Conservation (phyloP, 1,140 invertebrate species). For the Palaemon carinicauda region DNA sequence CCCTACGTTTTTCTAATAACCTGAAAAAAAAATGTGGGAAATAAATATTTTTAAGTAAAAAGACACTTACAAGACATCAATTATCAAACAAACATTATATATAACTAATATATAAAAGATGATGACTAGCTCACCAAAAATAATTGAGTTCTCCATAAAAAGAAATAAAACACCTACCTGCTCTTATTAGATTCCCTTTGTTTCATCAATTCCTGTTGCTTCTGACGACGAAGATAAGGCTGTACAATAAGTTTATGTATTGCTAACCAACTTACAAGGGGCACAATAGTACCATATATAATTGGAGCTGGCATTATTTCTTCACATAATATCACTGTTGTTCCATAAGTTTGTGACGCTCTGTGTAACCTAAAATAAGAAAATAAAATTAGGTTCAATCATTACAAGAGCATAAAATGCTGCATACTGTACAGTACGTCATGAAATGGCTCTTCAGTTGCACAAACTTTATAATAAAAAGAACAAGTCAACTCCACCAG, state of each 20-base stretch:
- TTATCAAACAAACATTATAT: too few species aligned
- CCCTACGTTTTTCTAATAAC: slow-evolving; percentile 79
- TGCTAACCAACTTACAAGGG: slow-evolving; percentile 80
- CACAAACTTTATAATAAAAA: too few species aligned
- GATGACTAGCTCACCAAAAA: neutral
- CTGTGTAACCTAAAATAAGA: slow-evolving; percentile 78
- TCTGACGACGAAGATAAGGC: slow-evolving; percentile 81
- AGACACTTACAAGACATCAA: neutral
- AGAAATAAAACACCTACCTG: slow-evolving; percentile 64
- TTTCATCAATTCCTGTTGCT: slow-evolving; percentile 78
- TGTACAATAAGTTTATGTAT: slow-evolving; percentile 88
- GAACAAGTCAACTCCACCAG: too few species aligned
- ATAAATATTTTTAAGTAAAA: neutral
- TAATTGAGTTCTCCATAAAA: neutral
- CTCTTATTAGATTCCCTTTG: slow-evolving; percentile 78
- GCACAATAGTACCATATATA: slow-evolving; percentile 91
- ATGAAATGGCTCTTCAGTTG: neutral
- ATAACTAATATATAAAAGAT: neutral
- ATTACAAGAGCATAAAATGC: too few species aligned
- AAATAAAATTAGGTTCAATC: too few species aligned
- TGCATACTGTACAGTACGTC: too few species aligned
- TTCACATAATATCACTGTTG: slow-evolving; percentile 91
- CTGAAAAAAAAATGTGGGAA: slow-evolving; percentile 63
- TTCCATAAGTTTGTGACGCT: slow-evolving; percentile 86
- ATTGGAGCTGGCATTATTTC: slow-evolving; percentile 87